Conservation (phyloP, 2,888 invertebrate genomes). For the Amblyjoppa fuscipennis region DNA sequence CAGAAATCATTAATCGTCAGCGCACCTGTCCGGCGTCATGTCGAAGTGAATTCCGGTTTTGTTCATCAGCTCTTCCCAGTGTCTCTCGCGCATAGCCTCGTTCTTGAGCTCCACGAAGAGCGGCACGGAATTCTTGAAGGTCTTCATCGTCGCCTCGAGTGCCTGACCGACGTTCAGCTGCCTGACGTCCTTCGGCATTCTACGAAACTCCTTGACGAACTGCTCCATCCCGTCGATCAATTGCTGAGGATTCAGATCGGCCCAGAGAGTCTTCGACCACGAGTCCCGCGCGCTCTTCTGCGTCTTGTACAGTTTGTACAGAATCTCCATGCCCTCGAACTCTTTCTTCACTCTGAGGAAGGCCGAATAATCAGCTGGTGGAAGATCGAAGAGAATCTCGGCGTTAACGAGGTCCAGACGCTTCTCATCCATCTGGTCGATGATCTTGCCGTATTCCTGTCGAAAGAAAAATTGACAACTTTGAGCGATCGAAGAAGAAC, state of each 20-base stretch:
- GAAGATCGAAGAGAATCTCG: slow-evolving; percentile 95
- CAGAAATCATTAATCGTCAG: slow-evolving; percentile 50
- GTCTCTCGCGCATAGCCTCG: slow-evolving; percentile 95
- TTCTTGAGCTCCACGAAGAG: slow-evolving; percentile 96
- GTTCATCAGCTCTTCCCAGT: slow-evolving; percentile 95
- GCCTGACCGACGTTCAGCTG: slow-evolving; percentile 88
- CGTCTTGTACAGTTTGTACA: slow-evolving; percentile 92
- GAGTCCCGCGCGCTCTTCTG: slow-evolving; percentile 92
- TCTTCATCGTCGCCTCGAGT: slow-evolving; percentile 94
- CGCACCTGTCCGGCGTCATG: slow-evolving; percentile 90
- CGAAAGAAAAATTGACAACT: slow-evolving; percentile 67
- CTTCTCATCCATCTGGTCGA: slow-evolving; percentile 89
- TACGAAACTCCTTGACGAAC: slow-evolving; percentile 92
- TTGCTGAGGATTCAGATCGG: slow-evolving; percentile 93
- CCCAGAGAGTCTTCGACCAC: slow-evolving; percentile 96
- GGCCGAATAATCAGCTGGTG: slow-evolving; percentile 93
- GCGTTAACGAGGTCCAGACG: slow-evolving; percentile 89
- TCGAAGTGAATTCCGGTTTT: slow-evolving; percentile 94
- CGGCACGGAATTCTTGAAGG: slow-evolving; percentile 94
- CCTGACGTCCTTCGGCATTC: slow-evolving; percentile 89
- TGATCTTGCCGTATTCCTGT: slow-evolving; percentile 88
- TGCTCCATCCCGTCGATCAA: slow-evolving; percentile 94
- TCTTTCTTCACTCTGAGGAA: slow-evolving; percentile 89
- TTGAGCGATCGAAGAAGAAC: no score
- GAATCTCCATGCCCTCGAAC: slow-evolving; percentile 89